Percentiles rank a stretch among this genome's conserved stretches.
Evolutionary conservation across 2,888 invertebrate species (phyloP).

Genomic region (Drosophila flavopinicola): DNA sequence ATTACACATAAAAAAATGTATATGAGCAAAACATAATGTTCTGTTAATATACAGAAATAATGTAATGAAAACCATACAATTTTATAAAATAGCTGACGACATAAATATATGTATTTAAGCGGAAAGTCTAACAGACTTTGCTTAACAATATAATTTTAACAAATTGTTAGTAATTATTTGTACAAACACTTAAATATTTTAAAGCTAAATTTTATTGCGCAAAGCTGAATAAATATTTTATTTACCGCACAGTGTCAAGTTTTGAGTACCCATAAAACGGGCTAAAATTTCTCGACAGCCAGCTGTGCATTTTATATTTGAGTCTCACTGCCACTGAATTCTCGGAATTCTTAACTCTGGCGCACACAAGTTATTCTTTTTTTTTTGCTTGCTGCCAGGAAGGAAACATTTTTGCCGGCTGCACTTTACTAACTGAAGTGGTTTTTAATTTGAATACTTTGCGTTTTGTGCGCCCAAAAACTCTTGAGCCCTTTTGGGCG

Average conservation of each 20-base stretch:
- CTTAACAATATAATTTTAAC: no score
- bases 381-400: constrained; percentile 39
- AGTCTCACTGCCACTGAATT: constrained; percentile 13
- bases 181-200: neutral
- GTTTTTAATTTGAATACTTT: constrained; percentile 80
- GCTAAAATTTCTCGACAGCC: neutral
- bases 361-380: constrained; percentile 27
- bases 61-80: no score
- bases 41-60: no score
- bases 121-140: no score
- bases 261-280: constrained; percentile 7
- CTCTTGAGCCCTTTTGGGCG: constrained; percentile 30
- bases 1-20: no score
- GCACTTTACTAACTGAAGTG: constrained; percentile 60
- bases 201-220: neutral
- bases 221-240: no score
- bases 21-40: no score
- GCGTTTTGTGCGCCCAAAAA: constrained; percentile 36
- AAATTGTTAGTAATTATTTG: no score
- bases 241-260: neutral
- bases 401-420: constrained; percentile 65
- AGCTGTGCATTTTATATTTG: constrained; percentile 19
- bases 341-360: constrained; percentile 27
- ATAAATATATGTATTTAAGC: no score
- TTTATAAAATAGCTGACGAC: no score